These are phyloP conservation scores for Silurus lanzhouensis DNA, from an alignment of 2,797 vertebrate genomes.

Conservation along the genomic window DNA sequence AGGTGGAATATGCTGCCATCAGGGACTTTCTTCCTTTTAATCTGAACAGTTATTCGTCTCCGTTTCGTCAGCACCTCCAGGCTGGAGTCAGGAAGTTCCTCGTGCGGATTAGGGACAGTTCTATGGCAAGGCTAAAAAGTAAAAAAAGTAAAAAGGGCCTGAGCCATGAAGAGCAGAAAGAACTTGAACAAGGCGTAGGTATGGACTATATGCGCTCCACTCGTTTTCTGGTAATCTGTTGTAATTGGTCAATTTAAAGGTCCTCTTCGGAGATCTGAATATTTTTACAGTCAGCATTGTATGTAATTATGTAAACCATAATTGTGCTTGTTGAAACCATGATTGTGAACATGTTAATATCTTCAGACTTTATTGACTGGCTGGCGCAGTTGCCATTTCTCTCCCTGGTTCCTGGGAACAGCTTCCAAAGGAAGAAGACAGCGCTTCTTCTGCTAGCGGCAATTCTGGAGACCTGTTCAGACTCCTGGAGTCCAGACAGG, in stretches of 20 bases:
- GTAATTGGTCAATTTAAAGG: not conserved
- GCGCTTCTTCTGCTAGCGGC: conserved; percentile 78
- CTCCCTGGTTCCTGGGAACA: conserved; percentile 76
- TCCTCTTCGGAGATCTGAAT: not conserved
- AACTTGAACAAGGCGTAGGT: conserved; percentile 78
- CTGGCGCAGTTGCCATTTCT: conserved; percentile 75
- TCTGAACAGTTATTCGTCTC: conserved; percentile 83
- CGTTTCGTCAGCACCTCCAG: conserved; percentile 88
- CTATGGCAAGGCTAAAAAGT: conserved; percentile 73
- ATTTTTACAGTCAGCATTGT: not conserved
- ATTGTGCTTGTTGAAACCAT: not conserved
- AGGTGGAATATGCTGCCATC: conserved; percentile 71
- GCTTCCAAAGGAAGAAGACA: conserved; percentile 87
- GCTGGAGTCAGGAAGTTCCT: conserved; percentile 76
- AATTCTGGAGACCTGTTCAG: conserved; percentile 86
- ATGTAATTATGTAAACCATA: not conserved
- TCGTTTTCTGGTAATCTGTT: not conserved
- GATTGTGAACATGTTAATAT: not conserved
- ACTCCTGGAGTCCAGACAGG: conserved; percentile 84
- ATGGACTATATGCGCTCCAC: conserved; percentile 50
- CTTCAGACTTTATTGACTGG: conserved; percentile 74
- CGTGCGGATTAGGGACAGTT: conserved; percentile 82
- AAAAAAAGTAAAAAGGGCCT: conserved; percentile 58
- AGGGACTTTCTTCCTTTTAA: conserved; percentile 81
- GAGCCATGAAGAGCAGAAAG: conserved; percentile 21